A percentile compares a stretch with the other conserved stretches of the same genome.
phyloP scores from a whole-genome alignment of 2,113 vertebrate species.

The Phoenicopterus ruber region DNA sequence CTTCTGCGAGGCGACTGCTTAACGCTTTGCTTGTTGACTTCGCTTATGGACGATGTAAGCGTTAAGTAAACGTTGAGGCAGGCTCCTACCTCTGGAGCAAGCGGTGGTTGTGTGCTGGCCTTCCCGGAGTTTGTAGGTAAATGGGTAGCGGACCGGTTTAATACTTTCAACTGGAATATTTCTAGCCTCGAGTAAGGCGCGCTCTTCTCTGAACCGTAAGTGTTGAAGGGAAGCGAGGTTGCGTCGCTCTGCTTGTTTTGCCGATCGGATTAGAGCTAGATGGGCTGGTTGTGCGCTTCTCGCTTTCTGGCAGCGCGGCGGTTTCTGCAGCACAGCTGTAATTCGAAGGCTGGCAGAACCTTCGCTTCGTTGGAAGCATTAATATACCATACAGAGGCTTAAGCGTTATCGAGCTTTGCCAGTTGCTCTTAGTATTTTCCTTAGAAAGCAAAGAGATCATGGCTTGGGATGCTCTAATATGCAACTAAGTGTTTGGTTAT shows the following conservation, averaged over 20 bases:
- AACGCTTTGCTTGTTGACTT: conserved; percentile 20
- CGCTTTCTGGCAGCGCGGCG: fast-evolving
- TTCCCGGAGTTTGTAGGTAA: fast-evolving
- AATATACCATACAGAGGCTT: background rate
- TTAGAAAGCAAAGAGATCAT: background rate
- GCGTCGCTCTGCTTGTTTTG: background rate
- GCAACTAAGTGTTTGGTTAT: fast-evolving
- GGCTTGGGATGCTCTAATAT: background rate
- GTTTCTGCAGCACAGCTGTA: background rate
- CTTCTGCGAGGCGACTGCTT: background rate
- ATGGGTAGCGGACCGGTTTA: fast-evolving
- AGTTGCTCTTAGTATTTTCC: background rate
- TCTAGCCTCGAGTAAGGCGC: background rate
- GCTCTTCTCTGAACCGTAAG: background rate
- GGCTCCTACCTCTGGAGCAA: fast-evolving
- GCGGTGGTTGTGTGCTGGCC: fast-evolving
- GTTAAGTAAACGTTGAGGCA: background rate
- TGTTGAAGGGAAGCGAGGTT: background rate
- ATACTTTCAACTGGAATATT: fast-evolving
- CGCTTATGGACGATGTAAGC: background rate
- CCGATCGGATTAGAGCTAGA: background rate
- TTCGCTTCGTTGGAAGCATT: background rate
- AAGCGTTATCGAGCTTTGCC: background rate
- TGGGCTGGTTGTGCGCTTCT: background rate
- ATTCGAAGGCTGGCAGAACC: background rate